Base-by-base conservation (phyloP, 2,888 invertebrate genomes). In the Pegoplata infirma region DNA sequence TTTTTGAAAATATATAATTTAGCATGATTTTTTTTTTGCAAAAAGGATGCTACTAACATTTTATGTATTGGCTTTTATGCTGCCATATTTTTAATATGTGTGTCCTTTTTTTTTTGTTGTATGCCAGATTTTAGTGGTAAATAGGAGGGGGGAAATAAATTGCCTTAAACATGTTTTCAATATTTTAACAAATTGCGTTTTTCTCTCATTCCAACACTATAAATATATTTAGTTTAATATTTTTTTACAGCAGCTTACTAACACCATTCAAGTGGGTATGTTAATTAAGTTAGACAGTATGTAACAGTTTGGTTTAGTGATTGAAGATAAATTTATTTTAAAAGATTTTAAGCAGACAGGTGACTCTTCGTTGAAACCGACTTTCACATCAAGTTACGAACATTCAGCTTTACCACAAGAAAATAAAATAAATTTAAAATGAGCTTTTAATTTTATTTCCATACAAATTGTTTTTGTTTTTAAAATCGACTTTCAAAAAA, bases 21-120 rank as follows among this genome's bases (percentile, higher is more conserved):
- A 61, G 23, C 47, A 49, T 44, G 46, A 36, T 17, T 36, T 56
- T 19, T 67, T 64, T 51, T 61, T 19, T 63, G 44, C 21, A 53
- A 12, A 32, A 10, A 47, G 59, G 53, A 61, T 55, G 55, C 66
- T 74, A 53, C 46, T 67, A 55, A 47, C 56, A 61, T 59, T 61
- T 61, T 67, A 67, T 74, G 47, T 74, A 66, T 66, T 53, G 58
- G 40, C 49, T 64, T 58, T 64, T 63, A 64, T 72, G 14, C 21
- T 23, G 17, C 5, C 8, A 44, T 44, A 53, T 63, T 72, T 36
- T 16, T 16, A 10, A 2, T 53, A 10, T 36, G 21, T 47, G 1
- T 73, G 44, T 49, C 28, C 25, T 58, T 47, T 55, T 55, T 44
- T 55, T 56, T n/a, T n/a, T n/a, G n/a, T n/a, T 17, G 3, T n/a